A percentile compares a stretch with the other conserved stretches of the same genome.
phyloP scores from a whole-genome alignment of 2,113 vertebrate species.

The Oxygymnocypris stewartii region DNA sequence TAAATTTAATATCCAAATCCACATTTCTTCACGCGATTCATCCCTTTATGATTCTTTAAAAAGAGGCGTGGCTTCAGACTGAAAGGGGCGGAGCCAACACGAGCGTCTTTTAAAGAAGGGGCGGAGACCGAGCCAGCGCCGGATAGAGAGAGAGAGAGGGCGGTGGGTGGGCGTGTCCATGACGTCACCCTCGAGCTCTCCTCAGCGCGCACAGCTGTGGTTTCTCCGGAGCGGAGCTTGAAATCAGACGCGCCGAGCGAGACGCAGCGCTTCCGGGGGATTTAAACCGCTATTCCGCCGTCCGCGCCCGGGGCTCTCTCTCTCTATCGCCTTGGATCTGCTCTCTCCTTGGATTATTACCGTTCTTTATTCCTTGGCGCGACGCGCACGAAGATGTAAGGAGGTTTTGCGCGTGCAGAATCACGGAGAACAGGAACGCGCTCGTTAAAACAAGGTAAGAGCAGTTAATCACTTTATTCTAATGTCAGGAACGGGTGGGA shows the following conservation, averaged over 20 bases:
- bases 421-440: slow-evolving; percentile 28
- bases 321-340: slow-evolving; percentile 43
- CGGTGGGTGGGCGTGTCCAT: slow-evolving; percentile 44
- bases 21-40: not conserved
- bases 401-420: slow-evolving; percentile 27
- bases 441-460: slow-evolving; percentile 51
- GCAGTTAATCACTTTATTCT: not conserved
- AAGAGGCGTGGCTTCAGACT: not conserved
- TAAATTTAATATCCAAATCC: not conserved
- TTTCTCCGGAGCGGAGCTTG: slow-evolving; percentile 51
- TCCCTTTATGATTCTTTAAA: not conserved
- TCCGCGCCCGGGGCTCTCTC: slow-evolving; percentile 11
- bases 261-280: slow-evolving; percentile 47
- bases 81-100: not conserved
- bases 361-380: slow-evolving; percentile 14
- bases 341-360: slow-evolving; percentile 49
- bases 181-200: slow-evolving; percentile 54
- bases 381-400: slow-evolving; percentile 43
- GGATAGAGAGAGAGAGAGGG: slow-evolving; percentile 16
- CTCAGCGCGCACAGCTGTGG: slow-evolving; percentile 37
- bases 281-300: slow-evolving; percentile 48
- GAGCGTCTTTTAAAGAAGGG: not conserved
- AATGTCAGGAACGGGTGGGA: not conserved
- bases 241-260: slow-evolving; percentile 34
- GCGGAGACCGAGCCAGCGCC: not conserved